Evolutionary conservation across 2,113 vertebrate genomes (phyloP), one percentile per base, ranked within the genome.

Genomic region (Tragelaphus scriptus): DNA sequence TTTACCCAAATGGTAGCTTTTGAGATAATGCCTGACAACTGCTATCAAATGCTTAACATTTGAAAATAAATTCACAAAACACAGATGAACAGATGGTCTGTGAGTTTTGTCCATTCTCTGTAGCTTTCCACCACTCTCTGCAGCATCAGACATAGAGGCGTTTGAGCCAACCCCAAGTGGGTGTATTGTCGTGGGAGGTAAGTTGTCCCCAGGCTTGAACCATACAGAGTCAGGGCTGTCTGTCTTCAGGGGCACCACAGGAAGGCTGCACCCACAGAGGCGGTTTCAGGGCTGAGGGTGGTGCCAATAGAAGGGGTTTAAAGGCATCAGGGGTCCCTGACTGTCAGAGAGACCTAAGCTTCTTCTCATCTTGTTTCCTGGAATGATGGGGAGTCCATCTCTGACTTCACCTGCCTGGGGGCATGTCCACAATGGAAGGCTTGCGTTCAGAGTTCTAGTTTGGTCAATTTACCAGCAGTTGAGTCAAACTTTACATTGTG

Each of bases 31-130:
- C 98, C 98, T 98, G 98, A 98, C 97, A 98, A 97, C 98, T 94
- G 91, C 93, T 98, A 98, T 98, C 98, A 98, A 97, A 99, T 97
- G 98, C 98, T 99, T 98, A 95, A 98, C 98, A 98, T 98, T 98
- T 98, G 98, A 98, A 98, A 98, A 98, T 98, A 98, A 98, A 98
- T 96, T 95, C 98, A 96, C 98, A 96, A 98, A 96, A 94, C 97
- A 98, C 98, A 98, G 98, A 97, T 93, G 97, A 99, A 98, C 98
- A 97, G 98, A 98, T 97, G 98, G 98, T 75, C 95, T 59, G 98
- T 68, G 98, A 98, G 98, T 98, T 97, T 95, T 97, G 97, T 96
- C 5, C 96, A 82, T 71, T 36, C 97, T 98, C 97, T 94, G 98
- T 95, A 96, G 96, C 95, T 97, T 97, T 96, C 97, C 95, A 95